Conservation (phyloP, 2,797 vertebrate genomes). For the Macropus fuliginosus region DNA sequence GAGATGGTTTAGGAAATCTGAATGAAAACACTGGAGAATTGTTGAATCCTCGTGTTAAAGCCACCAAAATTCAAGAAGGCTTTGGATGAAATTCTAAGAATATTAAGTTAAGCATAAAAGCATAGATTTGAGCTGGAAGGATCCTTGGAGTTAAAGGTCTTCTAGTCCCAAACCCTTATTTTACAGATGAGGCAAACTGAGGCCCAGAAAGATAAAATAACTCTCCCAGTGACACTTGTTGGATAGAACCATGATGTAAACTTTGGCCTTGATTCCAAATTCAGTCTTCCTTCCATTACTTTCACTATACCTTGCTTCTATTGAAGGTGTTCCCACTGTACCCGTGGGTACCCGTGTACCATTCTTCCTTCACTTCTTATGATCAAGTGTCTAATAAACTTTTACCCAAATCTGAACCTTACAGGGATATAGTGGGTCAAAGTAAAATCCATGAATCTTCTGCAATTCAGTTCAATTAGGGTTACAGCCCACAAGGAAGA, state of each 20-base stretch:
- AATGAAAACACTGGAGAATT: background rate
- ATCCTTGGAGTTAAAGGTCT: background rate
- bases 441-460: background rate
- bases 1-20: background rate
- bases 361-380: conserved; percentile 16
- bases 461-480: background rate
- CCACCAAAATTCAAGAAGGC: background rate
- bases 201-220: background rate
- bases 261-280: background rate
- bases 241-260: background rate
- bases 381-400: background rate
- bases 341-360: conserved; percentile 26
- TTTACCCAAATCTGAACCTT: background rate
- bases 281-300: background rate
- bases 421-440: background rate
- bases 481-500: background rate
- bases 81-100: conserved; percentile 28
- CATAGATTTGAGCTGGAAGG: background rate
- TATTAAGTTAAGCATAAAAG: background rate
- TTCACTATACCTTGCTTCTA: background rate
- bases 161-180: background rate
- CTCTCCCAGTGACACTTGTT: background rate
- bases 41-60: background rate
- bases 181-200: background rate
- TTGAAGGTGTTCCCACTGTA: background rate